A percentile compares a stretch with the other conserved stretches of the same genome.
Evolutionary conservation across 2,888 invertebrate genomes (phyloP).

Genomic region (Liposcelis brunnea): DNA sequence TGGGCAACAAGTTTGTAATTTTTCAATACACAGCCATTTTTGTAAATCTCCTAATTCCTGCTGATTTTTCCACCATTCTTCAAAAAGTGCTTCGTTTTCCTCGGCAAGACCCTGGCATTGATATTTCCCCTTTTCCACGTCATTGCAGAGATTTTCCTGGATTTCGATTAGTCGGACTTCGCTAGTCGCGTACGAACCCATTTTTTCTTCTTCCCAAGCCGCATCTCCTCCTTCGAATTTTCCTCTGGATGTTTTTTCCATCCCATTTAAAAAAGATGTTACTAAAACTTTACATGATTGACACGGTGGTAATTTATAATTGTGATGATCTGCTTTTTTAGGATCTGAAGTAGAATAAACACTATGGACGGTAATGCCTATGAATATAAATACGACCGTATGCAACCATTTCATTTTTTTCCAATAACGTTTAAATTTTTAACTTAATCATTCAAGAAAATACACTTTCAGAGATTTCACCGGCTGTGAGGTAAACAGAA

Average conservation of each 20-base stretch:
- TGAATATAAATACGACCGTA: too few relatives aligned
- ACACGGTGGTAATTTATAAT: conserved; percentile 45
- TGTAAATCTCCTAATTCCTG: conserved; percentile 40
- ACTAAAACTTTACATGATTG: conserved; percentile 56
- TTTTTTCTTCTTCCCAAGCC: conserved; percentile 81
- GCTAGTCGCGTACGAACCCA: conserved; percentile 65
- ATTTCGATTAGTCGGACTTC: conserved; percentile 84
- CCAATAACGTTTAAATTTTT: too few relatives aligned
- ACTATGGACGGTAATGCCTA: too few relatives aligned
- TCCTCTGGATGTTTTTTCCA: conserved; percentile 64
- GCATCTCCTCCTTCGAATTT: conserved; percentile 88
- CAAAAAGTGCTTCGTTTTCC: conserved; percentile 61
- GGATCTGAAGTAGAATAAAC: not conserved
- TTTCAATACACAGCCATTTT: conserved; percentile 62
- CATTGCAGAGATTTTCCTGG: conserved; percentile 70
- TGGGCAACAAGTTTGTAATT: conserved; percentile 66
- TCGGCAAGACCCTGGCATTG: conserved; percentile 74
- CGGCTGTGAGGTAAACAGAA: too few relatives aligned
- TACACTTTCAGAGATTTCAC: too few relatives aligned
- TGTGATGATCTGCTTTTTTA: not conserved
- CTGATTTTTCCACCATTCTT: conserved; percentile 74
- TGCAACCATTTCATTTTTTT: too few relatives aligned
- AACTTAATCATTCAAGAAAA: too few relatives aligned
- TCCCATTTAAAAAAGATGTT: conserved; percentile 61
- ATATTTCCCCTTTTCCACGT: conserved; percentile 47